Evolutionary conservation across 2,113 vertebrate species (phyloP), one percentile per base, ranked within the genome.

Genomic region (Marcusenius ussheri): DNA sequence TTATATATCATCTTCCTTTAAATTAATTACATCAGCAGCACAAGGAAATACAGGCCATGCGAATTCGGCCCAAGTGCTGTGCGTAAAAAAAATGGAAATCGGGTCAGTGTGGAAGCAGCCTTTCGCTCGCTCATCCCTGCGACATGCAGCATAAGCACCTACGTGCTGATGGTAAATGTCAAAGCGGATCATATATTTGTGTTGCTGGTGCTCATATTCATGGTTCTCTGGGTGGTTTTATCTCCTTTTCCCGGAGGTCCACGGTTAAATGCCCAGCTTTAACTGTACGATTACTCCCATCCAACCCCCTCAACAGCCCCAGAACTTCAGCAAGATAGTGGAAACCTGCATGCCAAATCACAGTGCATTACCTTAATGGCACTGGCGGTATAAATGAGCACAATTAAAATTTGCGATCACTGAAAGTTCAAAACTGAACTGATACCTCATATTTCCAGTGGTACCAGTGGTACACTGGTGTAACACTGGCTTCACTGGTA

Each of bases 1-100:
- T 92, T 92, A 92, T 92, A 91, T 89, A 92, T 92, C 92, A 92
- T 86, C 27, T 7, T 84, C 46, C 93, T 93, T 93, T 93, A 92
- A 93, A 93, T 94, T 92, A 93, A 93, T 94, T 93, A 92, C 91
- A 95, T 91, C 90, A 92, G 89, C 89, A 84, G 89, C 92, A 91
- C 58, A 93, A 93, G 92, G 91, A 91, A 93, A 92, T 91, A 91
- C 86, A 92, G 62, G 58, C 92, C 92, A 94, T 93, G 93, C 92
- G 91, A 92, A 94, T 94, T 91, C 92, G 91, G 90, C 91, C 91
- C 91, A 94, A 90, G 93, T 93, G 94, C 90, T 92, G 86, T 89
- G 87, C 91, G 89, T 2, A 17, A 8, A 70, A 46, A 84, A 84
- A 24, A n/a, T 84, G 90, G 89, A 94, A 91, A 94, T 89, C 91